Conservation (phyloP, 1,140 invertebrate species). For the Globodera rostochiensis region DNA sequence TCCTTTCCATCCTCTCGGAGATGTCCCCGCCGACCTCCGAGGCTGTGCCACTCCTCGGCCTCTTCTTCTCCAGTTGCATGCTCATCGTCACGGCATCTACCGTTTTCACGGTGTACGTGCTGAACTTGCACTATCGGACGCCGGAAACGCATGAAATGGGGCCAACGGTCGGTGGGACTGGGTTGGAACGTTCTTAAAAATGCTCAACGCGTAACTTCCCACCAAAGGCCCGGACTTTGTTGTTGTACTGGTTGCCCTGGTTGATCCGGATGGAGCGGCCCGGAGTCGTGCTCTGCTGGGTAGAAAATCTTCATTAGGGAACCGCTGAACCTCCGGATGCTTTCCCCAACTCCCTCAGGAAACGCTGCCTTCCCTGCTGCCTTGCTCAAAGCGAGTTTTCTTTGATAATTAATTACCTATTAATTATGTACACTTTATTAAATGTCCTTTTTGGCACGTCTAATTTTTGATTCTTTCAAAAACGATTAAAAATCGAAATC, state of each 20-base stretch:
- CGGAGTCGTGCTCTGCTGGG: constrained; percentile 43
- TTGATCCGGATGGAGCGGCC: constrained; percentile 61
- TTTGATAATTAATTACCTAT: not conserved
- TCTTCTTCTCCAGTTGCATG: constrained; percentile 99
- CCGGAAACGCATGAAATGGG: constrained; percentile 93
- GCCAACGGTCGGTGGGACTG: constrained; percentile 74
- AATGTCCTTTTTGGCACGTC: too few relatives aligned
- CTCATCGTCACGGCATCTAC: constrained; percentile 99
- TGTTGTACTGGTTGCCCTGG: constrained; percentile 63
- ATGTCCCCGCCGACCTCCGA: constrained; percentile 95
- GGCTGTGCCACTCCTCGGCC: constrained; percentile 91
- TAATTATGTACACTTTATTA: too few relatives aligned
- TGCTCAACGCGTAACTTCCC: constrained; percentile 13
- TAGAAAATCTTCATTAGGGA: not conserved
- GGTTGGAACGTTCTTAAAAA: not conserved
- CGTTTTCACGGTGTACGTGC: constrained; percentile 94
- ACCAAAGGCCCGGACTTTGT: constrained; percentile 57
- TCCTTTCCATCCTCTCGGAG: constrained; percentile 67
- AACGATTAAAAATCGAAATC: too few relatives aligned
- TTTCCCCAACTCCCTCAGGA: constrained; percentile 33
- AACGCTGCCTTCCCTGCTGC: constrained; percentile 57
- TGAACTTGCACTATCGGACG: constrained; percentile 80
- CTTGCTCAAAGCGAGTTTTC: constrained; percentile 44
- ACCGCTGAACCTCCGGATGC: not conserved
- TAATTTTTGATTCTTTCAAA: too few relatives aligned